Evolutionary conservation across 2,888 invertebrate species (phyloP).

Genomic region (Mimas tiliae): DNA sequence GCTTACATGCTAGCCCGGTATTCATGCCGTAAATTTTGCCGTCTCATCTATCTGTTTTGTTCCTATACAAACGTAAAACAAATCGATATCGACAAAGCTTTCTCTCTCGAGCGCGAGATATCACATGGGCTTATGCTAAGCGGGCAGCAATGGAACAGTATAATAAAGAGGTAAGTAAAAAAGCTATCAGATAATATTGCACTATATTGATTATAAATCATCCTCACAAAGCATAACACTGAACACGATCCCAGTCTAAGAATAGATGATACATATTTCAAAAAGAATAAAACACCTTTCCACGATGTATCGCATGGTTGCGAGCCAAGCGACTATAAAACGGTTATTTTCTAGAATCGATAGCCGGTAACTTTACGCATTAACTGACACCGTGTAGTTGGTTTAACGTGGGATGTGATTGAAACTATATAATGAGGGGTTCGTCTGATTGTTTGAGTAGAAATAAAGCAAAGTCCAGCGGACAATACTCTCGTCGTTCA

Average conservation of each 20-base stretch:
- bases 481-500: slow-evolving; percentile 1
- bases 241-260: slow-evolving; percentile 6
- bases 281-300: slow-evolving; percentile 1
- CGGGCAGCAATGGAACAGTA: no score
- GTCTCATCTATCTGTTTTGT: no score
- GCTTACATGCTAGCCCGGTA: no score
- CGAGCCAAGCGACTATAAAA: slow-evolving; percentile 47
- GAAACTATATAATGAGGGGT: background rate
- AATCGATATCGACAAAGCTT: no score
- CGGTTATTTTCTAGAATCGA: slow-evolving; percentile 37
- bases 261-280: slow-evolving; percentile 17
- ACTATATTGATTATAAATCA: background rate
- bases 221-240: background rate
- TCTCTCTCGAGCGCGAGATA: no score
- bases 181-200: no score
- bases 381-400: background rate
- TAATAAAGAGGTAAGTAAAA: no score
- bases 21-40: no score
- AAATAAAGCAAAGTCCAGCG: background rate
- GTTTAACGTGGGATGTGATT: background rate
- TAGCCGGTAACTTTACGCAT: slow-evolving; percentile 6
- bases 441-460: slow-evolving; percentile 15
- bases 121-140: no score
- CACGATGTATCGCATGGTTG: slow-evolving; percentile 26
- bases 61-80: no score